Evolutionary conservation across 1,140 invertebrate genomes (phyloP), one percentile per base, ranked within the genome.

Genomic region (Meloidogyne exigua): DNA sequence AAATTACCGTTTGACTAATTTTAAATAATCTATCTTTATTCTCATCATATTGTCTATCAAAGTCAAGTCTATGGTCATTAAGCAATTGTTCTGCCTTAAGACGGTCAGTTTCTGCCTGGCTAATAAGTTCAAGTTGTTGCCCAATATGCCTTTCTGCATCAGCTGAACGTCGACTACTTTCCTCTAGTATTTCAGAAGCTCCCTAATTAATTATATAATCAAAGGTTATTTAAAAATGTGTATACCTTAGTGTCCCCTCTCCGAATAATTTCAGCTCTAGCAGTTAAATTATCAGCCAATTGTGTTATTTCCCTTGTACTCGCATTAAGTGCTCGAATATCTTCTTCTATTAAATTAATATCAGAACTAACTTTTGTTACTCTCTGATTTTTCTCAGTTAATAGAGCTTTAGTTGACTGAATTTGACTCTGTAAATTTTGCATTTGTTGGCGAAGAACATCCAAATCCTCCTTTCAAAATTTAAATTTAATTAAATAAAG

Each of bases 141-240:
- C 62, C 73, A 25, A 84, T 73, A 5, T 68, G 64, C 5, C 68
- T 66, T 64, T 87, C 80, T 11, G 75, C 72, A 39, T 81, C 68
- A 39, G 75, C 39, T 1, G 85, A 82, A 15, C 81, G 80, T 71
- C 68, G 74, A n/a, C 70, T 81, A 18, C 76, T 66, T 71, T 85
- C 85, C 49, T 75, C 70, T 4, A 87, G 81, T 15, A 87, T 79
- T 36, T 87, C 87, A 62, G 85, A 87, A 44, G 85, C 85, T 72
- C 85, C 85, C 70, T 82, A 72, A 78, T 76, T 42, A 23, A 26
- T 23, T 64, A 15, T n/a, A 78, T 13, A 80, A 10, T 11, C n/a
- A n/a, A n/a, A 11, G 13, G 18, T 26, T 21, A 25, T 5, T 42
- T 11, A 75, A 26, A 21, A n/a, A n/a, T n/a, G n/a, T n/a, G n/a